Evolutionary conservation across 2,888 invertebrate species (phyloP).

Genomic region (Leptopilina syphax): DNA sequence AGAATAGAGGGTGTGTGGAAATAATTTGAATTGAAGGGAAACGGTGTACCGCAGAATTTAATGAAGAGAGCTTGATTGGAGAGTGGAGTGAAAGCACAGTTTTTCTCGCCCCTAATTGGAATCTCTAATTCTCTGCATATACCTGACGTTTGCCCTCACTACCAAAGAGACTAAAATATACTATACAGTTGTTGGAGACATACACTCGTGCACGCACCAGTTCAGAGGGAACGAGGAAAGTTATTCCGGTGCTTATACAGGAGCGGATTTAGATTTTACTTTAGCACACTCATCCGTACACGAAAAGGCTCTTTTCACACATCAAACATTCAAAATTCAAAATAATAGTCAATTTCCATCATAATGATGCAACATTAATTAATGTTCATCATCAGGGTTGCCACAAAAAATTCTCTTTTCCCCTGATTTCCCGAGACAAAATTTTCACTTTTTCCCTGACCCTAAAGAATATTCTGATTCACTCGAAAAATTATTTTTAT

Average conservation of each 20-base stretch:
- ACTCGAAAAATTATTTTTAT: no score
- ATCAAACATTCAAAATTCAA: not conserved
- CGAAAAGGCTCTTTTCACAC: not conserved
- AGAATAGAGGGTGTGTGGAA: conserved; percentile 3
- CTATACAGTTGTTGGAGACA: conserved; percentile 28
- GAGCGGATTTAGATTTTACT: conserved; percentile 43
- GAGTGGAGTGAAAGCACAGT: conserved; percentile 13
- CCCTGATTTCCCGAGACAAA: no score
- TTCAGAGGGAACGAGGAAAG: conserved; percentile 35
- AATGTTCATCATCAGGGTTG: no score
- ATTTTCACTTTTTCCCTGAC: no score
- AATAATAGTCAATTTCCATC: no score
- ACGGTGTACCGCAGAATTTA: conserved; percentile 18
- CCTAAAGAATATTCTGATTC: no score
- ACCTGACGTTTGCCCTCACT: conserved; percentile 11
- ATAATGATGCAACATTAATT: no score
- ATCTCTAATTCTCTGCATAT: conserved; percentile 28
- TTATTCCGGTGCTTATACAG: conserved; percentile 53
- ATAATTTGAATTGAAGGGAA: conserved; percentile 22
- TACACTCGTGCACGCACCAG: conserved; percentile 26
- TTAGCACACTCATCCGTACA: not conserved
- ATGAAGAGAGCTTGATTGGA: conserved; percentile 22
- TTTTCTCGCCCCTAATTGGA: conserved; percentile 38
- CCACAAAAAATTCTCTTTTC: no score
- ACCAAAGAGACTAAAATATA: conserved; percentile 37